Percentiles rank a stretch among this genome's conserved stretches.
These are phyloP conservation scores for Mastacembelus armatus DNA, from an alignment of 2,797 vertebrate genomes.

Conservation along the genomic window DNA sequence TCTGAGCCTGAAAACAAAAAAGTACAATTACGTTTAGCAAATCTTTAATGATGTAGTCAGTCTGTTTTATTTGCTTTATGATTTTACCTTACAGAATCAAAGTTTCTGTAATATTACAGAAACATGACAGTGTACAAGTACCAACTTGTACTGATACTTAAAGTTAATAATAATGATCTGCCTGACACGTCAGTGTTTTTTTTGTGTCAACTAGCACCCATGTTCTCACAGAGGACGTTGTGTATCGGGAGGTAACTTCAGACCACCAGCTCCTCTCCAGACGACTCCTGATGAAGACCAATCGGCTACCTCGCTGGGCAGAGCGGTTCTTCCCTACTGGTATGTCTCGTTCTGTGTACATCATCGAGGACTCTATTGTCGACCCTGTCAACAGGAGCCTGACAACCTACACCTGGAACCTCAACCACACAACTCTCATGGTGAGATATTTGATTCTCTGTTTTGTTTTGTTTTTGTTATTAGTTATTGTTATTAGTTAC, in stretches of 20 bases:
- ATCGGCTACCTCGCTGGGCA: slow-evolving; percentile 94
- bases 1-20: slow-evolving; percentile 29
- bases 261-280: slow-evolving; percentile 82
- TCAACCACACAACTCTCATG: slow-evolving; percentile 95
- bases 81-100: not conserved
- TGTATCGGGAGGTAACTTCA: slow-evolving; percentile 83
- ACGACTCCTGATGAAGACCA: slow-evolving; percentile 91
- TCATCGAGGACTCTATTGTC: slow-evolving; percentile 95
- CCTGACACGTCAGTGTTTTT: slow-evolving; percentile 19
- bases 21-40: slow-evolving; percentile 30
- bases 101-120: not conserved
- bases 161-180: not conserved
- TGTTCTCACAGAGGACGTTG: slow-evolving; percentile 87
- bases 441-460: slow-evolving; percentile 74
- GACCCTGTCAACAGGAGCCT: slow-evolving; percentile 90
- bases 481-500: not conserved
- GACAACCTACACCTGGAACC: slow-evolving; percentile 96
- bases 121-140: not conserved
- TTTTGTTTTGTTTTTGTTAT: not conserved
- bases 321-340: slow-evolving; percentile 91
- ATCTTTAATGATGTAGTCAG: not conserved
- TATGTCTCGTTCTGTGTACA: slow-evolving; percentile 92
- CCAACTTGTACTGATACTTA: slow-evolving; percentile 14
- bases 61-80: not conserved
- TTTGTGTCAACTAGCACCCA: slow-evolving; percentile 75